Conservation (phyloP, 2,113 vertebrate genomes). For the Epinephelus cyanopodus region DNA sequence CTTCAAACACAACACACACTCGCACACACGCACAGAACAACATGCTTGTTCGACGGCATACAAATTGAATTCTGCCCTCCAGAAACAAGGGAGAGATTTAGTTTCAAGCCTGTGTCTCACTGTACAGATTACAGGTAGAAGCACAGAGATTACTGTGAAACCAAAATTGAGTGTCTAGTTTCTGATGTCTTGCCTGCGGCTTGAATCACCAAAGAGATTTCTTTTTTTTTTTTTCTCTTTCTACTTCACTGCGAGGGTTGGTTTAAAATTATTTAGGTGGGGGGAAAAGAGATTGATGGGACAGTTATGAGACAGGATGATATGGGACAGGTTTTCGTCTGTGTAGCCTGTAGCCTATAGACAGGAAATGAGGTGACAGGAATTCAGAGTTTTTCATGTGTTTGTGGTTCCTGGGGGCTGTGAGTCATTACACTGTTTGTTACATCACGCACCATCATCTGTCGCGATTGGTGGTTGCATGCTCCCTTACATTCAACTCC, state of each 20-base stretch:
- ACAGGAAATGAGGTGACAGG: slow-evolving; percentile 13
- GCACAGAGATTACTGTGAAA: slow-evolving; percentile 53
- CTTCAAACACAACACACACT: slow-evolving; percentile 33
- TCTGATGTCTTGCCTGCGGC: slow-evolving; percentile 48
- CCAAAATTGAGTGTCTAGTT: slow-evolving; percentile 50
- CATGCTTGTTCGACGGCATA: slow-evolving; percentile 30
- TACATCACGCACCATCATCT: not conserved
- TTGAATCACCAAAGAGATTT: slow-evolving; percentile 28
- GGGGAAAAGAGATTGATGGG: slow-evolving; percentile 24
- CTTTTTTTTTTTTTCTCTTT: not conserved
- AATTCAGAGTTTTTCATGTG: slow-evolving; percentile 5
- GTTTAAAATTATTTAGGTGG: slow-evolving; percentile 35
- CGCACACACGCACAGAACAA: not conserved
- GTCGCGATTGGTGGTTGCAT: not conserved
- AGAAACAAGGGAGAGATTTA: slow-evolving; percentile 47
- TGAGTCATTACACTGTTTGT: slow-evolving; percentile 7
- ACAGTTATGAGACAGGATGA: slow-evolving; percentile 45
- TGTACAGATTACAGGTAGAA: slow-evolving; percentile 62
- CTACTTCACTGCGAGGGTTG: slow-evolving; percentile 26
- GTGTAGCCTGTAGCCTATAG: slow-evolving; percentile 36
- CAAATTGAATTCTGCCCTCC: slow-evolving; percentile 48
- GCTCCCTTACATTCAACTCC: not conserved
- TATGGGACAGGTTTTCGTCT: slow-evolving; percentile 24
- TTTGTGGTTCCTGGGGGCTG: not conserved
- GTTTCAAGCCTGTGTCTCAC: slow-evolving; percentile 36